phyloP scores from a whole-genome alignment of 35 echinoderm and acorn worm genomes.

The Anneissia japonica region DNA sequence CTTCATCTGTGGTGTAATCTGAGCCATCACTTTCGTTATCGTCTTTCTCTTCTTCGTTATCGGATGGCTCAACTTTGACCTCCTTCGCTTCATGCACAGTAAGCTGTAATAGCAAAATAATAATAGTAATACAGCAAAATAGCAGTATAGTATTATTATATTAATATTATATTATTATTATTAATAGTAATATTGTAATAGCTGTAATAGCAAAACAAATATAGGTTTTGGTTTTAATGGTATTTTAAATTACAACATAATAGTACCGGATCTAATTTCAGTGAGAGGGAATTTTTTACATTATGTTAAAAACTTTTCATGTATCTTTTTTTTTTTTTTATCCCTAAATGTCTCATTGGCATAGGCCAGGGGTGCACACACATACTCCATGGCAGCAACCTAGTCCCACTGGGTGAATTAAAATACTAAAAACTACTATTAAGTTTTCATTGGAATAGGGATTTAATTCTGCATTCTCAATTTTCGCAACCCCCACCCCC shows the following conservation, averaged over 20 bases:
- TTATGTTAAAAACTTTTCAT: too few relatives aligned
- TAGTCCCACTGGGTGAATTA: too few relatives aligned
- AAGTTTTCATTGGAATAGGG: too few relatives aligned
- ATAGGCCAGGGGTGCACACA: too few relatives aligned
- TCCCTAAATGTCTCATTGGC: too few relatives aligned
- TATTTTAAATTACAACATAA: not conserved
- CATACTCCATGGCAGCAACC: too few relatives aligned
- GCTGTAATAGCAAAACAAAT: not conserved
- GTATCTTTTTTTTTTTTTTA: too few relatives aligned
- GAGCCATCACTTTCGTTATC: conserved; percentile 67
- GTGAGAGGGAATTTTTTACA: not conserved
- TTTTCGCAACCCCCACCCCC: too few relatives aligned
- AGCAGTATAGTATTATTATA: not conserved
- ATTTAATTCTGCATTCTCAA: too few relatives aligned
- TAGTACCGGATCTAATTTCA: not conserved
- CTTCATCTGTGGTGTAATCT: conserved; percentile 65
- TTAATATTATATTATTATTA: too few relatives aligned
- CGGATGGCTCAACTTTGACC: conserved; percentile 74
- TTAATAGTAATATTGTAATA: not conserved
- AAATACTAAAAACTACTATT: too few relatives aligned
- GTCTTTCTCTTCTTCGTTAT: conserved; percentile 66
- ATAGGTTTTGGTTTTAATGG: not conserved
- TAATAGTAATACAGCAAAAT: not conserved
- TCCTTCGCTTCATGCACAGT: conserved; percentile 89
- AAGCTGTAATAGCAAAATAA: conserved; percentile 40